Base-by-base conservation (phyloP, 2,113 vertebrate species). In the Dromiciops gliroides region DNA sequence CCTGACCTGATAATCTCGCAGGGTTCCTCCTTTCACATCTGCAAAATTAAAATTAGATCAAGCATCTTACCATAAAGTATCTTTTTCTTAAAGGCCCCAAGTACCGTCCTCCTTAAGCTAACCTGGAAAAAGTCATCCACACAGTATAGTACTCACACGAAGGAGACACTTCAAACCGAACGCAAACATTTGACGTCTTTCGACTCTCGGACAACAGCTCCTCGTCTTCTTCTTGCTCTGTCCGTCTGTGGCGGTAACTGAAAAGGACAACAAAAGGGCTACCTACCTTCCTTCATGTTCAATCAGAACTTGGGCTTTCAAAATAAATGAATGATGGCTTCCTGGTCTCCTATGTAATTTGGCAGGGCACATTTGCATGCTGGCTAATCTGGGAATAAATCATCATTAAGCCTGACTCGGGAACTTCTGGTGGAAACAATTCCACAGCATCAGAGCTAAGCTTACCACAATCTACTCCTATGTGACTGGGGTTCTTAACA, bases 1-100 rank as follows among this genome's bases (percentile, higher is more conserved):
- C 98, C 99, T 98, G 97, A 99, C 98, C 97, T 99, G 99, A 97
- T 99, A 99, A 98, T 99, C 99, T 98, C 99, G 98, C 95, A 99
- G 95, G 0, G 98, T 98, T 95, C 99, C 99, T 97, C 99, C 98
- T 98, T 99, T 99, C 96, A 99, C 99, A 98, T 99, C 99, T 99
- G 97, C 51, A 98, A 98, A 98, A 93, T 50, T 48, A 97, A 98
- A 95, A 97, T 94, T 5, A 90, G 89, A 92, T 48, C 48, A 91
- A 93, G 25, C 28, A 49, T 49, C 3, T 91, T 89, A 94, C 96
- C 95, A 90, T 56, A 95, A 37, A 0, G 0, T 83, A 1, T 92
- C 56, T 48, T 75, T 95, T 95, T 89, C 25, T 88, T 90, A 83
- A 83, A 31, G 50, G 0, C 93, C n/a, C 92, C 75, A 94, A 44